Percentiles rank a stretch among this genome's conserved stretches.
Conservation (phyloP, 2,797 vertebrate genomes). For the Threskiornis aethiopicus region DNA sequence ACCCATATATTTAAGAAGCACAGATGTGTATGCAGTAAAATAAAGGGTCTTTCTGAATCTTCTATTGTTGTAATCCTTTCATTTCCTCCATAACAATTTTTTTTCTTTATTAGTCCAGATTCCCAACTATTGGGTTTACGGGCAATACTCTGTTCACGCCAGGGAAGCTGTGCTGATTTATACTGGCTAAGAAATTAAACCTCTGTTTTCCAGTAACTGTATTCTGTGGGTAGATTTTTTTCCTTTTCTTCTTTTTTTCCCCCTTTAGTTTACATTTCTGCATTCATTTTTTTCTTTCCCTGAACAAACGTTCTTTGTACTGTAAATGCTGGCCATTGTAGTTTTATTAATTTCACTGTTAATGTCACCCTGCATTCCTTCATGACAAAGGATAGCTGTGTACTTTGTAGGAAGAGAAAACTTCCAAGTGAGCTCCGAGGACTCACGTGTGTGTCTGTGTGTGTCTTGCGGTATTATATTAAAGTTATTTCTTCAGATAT, state of each 20-base stretch:
- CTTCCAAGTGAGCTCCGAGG: neutral
- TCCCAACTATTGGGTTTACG: neutral
- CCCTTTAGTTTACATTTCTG: neutral
- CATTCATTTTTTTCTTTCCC: neutral
- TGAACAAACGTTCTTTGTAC: neutral
- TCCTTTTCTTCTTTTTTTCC: accelerated
- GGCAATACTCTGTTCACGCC: neutral
- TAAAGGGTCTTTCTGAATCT: neutral
- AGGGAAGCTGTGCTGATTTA: neutral
- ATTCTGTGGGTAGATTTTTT: neutral
- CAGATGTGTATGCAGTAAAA: neutral
- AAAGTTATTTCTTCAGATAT: neutral
- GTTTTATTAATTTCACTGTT: slow-evolving; percentile 37
- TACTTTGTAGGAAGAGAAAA: neutral
- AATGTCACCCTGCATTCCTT: neutral
- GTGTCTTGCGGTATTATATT: neutral
- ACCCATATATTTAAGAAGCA: neutral
- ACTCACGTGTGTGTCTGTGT: neutral
- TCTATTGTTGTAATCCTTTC: neutral
- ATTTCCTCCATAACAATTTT: neutral
- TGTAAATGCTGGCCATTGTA: neutral
- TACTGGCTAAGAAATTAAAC: neutral
- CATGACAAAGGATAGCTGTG: neutral
- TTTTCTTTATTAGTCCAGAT: neutral
- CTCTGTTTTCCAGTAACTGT: neutral